Evolutionary conservation across 2,113 vertebrate genomes (phyloP), one percentile per base, ranked within the genome.

Genomic region (Apistogramma diplotaenia): DNA sequence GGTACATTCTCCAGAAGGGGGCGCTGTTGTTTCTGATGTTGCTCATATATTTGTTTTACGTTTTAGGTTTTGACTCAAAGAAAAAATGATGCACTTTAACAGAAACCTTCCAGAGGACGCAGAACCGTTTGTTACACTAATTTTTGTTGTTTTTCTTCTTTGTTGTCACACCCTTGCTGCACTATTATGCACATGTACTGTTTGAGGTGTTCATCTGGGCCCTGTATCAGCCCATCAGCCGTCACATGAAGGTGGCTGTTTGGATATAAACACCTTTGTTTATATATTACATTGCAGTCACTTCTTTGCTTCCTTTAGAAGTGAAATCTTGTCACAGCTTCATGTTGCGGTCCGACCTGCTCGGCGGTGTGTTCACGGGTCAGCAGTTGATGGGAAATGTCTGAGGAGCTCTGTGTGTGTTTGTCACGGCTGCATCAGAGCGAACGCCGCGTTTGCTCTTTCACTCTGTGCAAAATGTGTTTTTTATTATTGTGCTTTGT

Each of bases 41-140:
- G 16, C 40, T 49, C 62, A 29, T 43, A 1, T 67, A 4, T 61
- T 0, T 60, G 33, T 21, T 37, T 46, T 31, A 27, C 19, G 21
- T 8, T 74, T 82, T 60, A 23, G 49, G 37, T 8, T 0, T 21
- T 3, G 0, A 82, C 21, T 27, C 10, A 27, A 37, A 70, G 10
- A 65, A 56, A 57, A 57, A 37, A 40, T 49, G 43, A 62, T 25
- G 88, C 88, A 91, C 88, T 90, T 90, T 87, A 91, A 58, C 8
- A 46, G 40, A 84, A 76, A 76, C 16, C 82, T 57, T 49, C 49
- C 61, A 29, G 25, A 23, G 11, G 27, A 72, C 5, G 25, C 49
- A 55, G 73, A 21, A 18, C 19, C 1, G 21, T 23, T 15, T 8
- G 9, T 6, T 13, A 55, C 3, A 12, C 8, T 49, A 6, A 1